Evolutionary conservation across 92 coral and sea anemone genomes (phyloP).

Genomic region (Montipora capitata): DNA sequence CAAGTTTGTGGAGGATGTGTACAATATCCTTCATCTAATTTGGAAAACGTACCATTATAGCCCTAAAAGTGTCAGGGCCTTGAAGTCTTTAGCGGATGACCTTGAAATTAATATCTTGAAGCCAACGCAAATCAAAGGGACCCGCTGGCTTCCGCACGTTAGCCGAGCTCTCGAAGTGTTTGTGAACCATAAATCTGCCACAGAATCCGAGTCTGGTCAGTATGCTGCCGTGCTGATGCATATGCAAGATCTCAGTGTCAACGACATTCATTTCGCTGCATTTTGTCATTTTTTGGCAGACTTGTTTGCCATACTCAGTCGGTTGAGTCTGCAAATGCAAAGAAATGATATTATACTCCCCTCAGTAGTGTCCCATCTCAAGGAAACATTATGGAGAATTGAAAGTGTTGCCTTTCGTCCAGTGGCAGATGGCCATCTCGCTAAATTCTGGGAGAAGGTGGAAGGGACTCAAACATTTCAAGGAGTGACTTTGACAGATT

Average conservation of each 20-base stretch:
- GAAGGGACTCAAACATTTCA: conserved; percentile 22
- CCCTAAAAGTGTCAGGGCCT: too few species aligned
- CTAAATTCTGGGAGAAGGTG: not conserved
- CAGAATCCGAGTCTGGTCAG: conserved; percentile 45
- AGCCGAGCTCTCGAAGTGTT: conserved; percentile 58
- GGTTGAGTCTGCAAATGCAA: conserved; percentile 51
- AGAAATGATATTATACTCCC: conserved; percentile 54
- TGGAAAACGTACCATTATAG: conserved; percentile 55
- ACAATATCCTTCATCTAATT: conserved; percentile 21
- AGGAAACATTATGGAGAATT: conserved; percentile 1
- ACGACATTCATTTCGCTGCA: conserved; percentile 42
- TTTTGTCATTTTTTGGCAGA: conserved; percentile 59
- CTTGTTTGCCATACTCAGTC: conserved; percentile 42
- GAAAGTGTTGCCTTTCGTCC: conserved; percentile 20
- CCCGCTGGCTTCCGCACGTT: too few species aligned
- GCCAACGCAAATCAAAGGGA: too few species aligned
- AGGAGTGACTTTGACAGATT: not conserved
- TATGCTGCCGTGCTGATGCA: conserved; percentile 54
- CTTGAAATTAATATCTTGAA: too few species aligned
- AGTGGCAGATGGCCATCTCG: conserved; percentile 15
- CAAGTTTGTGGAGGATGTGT: conserved; percentile 31
- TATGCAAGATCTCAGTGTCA: conserved; percentile 45
- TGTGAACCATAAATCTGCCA: conserved; percentile 11
- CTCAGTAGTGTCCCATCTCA: conserved; percentile 21
- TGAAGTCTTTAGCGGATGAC: too few species aligned